Evolutionary conservation across 2,113 vertebrate species (phyloP), one percentile per base, ranked within the genome.

Genomic region (Empidonax alnorum): DNA sequence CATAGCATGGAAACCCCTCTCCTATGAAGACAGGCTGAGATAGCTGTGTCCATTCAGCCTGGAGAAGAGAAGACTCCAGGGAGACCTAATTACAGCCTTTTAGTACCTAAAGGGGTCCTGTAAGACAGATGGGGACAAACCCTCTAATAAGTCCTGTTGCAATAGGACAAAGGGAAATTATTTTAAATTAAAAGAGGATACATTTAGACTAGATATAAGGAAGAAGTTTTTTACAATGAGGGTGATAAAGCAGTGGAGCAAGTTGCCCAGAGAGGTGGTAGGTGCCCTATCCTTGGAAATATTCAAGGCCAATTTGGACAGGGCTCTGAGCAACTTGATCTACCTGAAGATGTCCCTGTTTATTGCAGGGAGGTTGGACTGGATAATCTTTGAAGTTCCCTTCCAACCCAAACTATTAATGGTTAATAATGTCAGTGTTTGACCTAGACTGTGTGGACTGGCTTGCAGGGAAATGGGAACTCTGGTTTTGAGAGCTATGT

Each of bases 321-420:
- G 22, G 22, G 4, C 27, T 50, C 35, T 73, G 35, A 74, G 27
- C 22, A 73, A 66, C 22, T 22, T 37, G 5, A 37, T 44, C 14
- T 58, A 4, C 18, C 19, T 37, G 21, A 73, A 50, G 25, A 56
- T 33, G 22, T 33, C 31, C 6, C 27, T 88, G 50, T 21, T 58
- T 0, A 5, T 44, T 66, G 68, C 18, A 4, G 6, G 27, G 9
- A 4, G 2, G 1, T 19, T 58, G 52, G 14, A 13, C 18, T 55
- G 50, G 44, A 23, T 66, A 31, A 52, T 14, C 27, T 59, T 66
- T 66, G 28, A 21, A 39, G 10, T 23, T 81, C 10, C 22, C 19
- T 81, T 50, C 44, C 27, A 50, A 39, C 14, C 3, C 44, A 33
- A 17, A 44, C 72, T 59, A 50, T 42, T 66, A 37, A 73, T 39